These are phyloP conservation scores for Hecatera dysodea DNA, from an alignment of 2,888 invertebrate species.

Conservation along the genomic window DNA sequence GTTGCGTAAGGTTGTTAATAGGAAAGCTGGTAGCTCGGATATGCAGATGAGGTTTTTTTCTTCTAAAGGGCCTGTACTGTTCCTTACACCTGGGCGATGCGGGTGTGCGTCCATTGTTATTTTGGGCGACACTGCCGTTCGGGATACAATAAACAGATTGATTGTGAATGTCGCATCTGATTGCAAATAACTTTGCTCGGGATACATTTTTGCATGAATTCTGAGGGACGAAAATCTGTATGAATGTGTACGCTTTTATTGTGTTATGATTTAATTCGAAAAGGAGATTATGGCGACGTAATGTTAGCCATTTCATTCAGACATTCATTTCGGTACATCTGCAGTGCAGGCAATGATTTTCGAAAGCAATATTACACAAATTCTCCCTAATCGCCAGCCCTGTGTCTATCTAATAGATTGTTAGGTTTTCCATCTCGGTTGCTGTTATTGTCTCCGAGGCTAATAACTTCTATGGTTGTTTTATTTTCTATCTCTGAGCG, in stretches of 20 bases:
- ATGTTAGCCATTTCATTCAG: background rate
- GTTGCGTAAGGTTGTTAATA: conserved; percentile 46
- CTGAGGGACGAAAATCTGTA: conserved; percentile 2
- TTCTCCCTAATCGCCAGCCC: conserved; percentile 11
- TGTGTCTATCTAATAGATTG: conserved; percentile 28
- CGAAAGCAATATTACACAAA: background rate
- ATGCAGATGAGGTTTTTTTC: conserved; percentile 64
- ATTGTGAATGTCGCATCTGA: conserved; percentile 39
- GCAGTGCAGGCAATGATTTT: background rate
- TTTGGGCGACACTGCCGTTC: conserved; percentile 52
- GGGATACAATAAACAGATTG: conserved; percentile 60
- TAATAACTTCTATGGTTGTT: conserved; percentile 25
- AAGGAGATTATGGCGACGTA: conserved; percentile 4
- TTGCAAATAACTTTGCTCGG: conserved; percentile 25
- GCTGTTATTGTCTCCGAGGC: conserved; percentile 39
- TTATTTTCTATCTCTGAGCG: conserved; percentile 26
- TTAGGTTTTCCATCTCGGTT: conserved; percentile 16
- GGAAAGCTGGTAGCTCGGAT: conserved; percentile 20
- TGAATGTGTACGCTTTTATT: conserved; percentile 14
- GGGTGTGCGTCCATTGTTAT: conserved; percentile 63
- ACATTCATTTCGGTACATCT: background rate
- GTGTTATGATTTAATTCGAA: background rate
- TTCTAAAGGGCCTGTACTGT: conserved; percentile 39
- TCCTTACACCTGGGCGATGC: conserved; percentile 65
- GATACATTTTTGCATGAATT: conserved; percentile 27